phyloP scores from a whole-genome alignment of 2,888 invertebrate genomes.

The Gonocerus acuteangulatus region DNA sequence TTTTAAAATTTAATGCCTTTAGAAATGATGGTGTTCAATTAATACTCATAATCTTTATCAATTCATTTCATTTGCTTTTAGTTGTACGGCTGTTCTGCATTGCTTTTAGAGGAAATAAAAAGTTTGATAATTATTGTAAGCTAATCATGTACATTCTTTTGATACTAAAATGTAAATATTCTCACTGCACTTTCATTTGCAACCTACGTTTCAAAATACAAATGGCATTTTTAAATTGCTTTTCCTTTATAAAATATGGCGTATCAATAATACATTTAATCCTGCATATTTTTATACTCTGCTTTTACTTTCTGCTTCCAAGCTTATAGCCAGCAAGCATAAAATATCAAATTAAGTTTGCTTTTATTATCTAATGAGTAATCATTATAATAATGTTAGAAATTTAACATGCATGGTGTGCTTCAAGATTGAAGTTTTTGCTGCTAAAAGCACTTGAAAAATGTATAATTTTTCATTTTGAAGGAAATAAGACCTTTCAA shows the following conservation, averaged over 20 bases:
- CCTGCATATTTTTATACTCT: background rate
- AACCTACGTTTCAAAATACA: background rate
- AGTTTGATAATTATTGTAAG: background rate
- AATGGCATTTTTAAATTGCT: background rate
- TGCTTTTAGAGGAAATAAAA: conserved; percentile 12
- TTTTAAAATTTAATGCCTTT: background rate
- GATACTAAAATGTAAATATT: conserved; percentile 11
- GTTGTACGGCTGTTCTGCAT: conserved; percentile 23
- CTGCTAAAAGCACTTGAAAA: too few species aligned
- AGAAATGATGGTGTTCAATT: conserved; percentile 10
- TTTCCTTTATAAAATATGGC: background rate
- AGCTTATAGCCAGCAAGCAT: conserved; percentile 16
- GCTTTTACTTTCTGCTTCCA: conserved; percentile 22
- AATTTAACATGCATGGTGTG: conserved; percentile 20
- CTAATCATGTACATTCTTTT: conserved; percentile 2
- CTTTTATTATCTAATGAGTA: conserved; percentile 3
- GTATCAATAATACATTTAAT: too few species aligned
- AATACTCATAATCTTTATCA: background rate
- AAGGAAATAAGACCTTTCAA: background rate
- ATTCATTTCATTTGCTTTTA: conserved; percentile 10
- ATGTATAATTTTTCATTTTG: background rate
- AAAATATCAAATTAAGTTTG: background rate
- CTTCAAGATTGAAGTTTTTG: background rate
- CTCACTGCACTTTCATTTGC: conserved; percentile 5
- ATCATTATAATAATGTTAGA: conserved; percentile 3